phyloP scores from a whole-genome alignment of 2,797 vertebrate species.

The Smutsia gigantea region DNA sequence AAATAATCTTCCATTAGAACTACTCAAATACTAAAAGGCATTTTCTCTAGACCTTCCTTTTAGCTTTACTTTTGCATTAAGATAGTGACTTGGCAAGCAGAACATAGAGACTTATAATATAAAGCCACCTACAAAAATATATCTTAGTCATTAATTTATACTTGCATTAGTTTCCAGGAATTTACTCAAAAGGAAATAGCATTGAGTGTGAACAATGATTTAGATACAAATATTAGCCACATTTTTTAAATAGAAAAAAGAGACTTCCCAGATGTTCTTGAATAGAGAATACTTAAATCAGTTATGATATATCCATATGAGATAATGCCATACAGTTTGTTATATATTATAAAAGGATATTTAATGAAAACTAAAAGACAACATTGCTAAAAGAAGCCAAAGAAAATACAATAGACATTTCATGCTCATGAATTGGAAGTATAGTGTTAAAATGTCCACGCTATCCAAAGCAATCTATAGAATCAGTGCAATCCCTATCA shows the following conservation, averaged over 20 bases:
- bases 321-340: not conserved
- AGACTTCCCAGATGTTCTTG: not conserved
- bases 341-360: not conserved
- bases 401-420: not conserved
- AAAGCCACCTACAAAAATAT: not conserved
- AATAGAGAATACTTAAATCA: not conserved
- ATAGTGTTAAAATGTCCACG: not conserved
- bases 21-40: not conserved
- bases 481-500: not conserved
- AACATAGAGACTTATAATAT: not conserved
- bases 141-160: not conserved
- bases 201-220: constrained; percentile 10
- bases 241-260: not conserved
- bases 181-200: not conserved
- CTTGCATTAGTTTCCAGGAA: not conserved
- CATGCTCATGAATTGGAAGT: not conserved
- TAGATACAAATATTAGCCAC: constrained; percentile 3
- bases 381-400: not conserved
- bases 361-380: not conserved
- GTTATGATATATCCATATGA: not conserved
- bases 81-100: not conserved
- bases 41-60: not conserved
- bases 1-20: not conserved
- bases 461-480: not conserved
- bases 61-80: constrained; percentile 3